Percentiles rank a stretch among this genome's conserved stretches.
These are phyloP conservation scores for Pocillopora damicornis DNA, from an alignment of 64 coral and sea anemone species.

Conservation along the genomic window DNA sequence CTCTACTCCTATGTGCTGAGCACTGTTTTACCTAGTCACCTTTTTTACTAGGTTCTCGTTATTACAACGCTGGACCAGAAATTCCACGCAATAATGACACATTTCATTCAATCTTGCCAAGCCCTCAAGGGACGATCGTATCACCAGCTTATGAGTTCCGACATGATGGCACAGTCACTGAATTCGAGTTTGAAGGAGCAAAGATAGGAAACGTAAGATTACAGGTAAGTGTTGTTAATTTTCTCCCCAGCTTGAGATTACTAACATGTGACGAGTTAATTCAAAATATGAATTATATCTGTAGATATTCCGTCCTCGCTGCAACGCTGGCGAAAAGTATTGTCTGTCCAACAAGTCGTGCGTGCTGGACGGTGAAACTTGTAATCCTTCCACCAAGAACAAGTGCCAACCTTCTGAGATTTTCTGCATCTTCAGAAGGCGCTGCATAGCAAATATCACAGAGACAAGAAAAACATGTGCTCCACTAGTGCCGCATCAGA, in stretches of 20 bases:
- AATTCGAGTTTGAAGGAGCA: constrained; percentile 85
- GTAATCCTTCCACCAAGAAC: constrained; percentile 25
- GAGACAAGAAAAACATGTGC: constrained; percentile 43
- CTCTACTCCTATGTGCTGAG: too few relatives aligned
- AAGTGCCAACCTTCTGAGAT: constrained; percentile 49
- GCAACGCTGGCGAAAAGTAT: constrained; percentile 45
- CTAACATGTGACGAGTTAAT: too few relatives aligned
- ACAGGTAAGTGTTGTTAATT: constrained; percentile 9
- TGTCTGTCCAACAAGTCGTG: constrained; percentile 72
- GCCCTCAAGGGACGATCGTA: constrained; percentile 35
- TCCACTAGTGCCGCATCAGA: constrained; percentile 36
- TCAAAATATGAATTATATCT: too few relatives aligned
- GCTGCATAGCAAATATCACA: constrained; percentile 59
- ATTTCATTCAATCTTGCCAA: neutral
- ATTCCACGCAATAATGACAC: constrained; percentile 69
- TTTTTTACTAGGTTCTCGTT: constrained; percentile 43
- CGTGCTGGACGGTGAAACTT: neutral
- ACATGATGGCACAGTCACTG: constrained; percentile 55
- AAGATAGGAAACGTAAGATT: constrained; percentile 57
- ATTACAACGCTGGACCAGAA: constrained; percentile 56
- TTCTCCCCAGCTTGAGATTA: neutral
- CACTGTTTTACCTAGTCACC: neutral
- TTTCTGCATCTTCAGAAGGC: constrained; percentile 60
- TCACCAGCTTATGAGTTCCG: constrained; percentile 70
- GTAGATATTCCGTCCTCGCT: constrained; percentile 70